Evolutionary conservation across 2,888 invertebrate genomes (phyloP).

Genomic region (Steinernema carpocapsae): DNA sequence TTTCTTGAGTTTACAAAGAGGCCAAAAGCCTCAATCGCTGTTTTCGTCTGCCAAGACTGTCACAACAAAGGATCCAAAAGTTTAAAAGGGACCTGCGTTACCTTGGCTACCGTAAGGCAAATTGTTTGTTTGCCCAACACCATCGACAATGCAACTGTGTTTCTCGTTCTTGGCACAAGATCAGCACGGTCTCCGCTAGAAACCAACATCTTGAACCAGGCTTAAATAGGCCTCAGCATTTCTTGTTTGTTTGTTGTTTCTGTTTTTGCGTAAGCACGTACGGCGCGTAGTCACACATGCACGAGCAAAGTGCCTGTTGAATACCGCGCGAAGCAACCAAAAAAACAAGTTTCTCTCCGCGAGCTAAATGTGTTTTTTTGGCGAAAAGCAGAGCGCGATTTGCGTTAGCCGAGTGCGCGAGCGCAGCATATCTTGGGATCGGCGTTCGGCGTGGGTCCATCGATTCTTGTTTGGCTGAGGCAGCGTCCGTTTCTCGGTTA

Average conservation of each 20-base stretch:
- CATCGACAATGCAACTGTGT: constrained; percentile 9
- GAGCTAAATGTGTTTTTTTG: constrained; percentile 33
- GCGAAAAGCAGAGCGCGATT: constrained; percentile 24
- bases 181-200: not conserved
- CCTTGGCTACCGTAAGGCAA: constrained; percentile 11
- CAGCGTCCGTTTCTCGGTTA: not conserved
- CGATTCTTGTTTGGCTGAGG: not conserved
- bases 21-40: not conserved
- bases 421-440: not conserved
- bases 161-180: constrained; percentile 10
- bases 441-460: not conserved
- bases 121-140: constrained; percentile 3
- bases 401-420: not conserved
- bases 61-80: not conserved
- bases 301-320: constrained; percentile 34
- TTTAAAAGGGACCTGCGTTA: not conserved
- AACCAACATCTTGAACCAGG: not conserved
- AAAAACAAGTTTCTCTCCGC: constrained; percentile 30
- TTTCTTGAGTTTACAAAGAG: constrained; percentile 21
- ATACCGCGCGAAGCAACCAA: constrained; percentile 21
- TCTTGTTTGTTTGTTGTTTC: constrained; percentile 14
- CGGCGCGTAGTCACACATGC: constrained; percentile 21
- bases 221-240: not conserved
- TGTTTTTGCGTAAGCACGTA: not conserved
- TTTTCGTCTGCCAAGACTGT: not conserved